Conservation (phyloP, 2,797 vertebrate genomes). For the Tenualosa ilisha region DNA sequence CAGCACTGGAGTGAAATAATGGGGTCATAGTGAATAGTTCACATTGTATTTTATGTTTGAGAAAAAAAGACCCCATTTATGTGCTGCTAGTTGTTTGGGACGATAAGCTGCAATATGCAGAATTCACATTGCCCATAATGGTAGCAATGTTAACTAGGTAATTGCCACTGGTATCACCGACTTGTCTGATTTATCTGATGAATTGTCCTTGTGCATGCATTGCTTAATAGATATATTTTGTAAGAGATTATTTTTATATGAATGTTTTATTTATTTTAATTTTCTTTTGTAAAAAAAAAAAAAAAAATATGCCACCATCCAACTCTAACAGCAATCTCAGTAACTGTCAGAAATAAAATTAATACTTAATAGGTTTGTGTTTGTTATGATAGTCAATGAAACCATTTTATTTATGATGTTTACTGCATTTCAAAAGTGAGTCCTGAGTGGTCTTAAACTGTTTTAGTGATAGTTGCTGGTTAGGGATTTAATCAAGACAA, state of each 20-base stretch:
- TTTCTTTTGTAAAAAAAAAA: constrained; percentile 70
- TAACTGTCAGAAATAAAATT: constrained; percentile 45
- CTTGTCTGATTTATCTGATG: constrained; percentile 74
- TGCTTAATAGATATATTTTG: constrained; percentile 92
- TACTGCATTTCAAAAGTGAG: constrained; percentile 60
- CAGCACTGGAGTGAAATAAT: constrained; percentile 75
- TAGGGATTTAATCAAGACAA: constrained; percentile 34
- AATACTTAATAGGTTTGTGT: constrained; percentile 55
- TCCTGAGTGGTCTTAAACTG: constrained; percentile 23
- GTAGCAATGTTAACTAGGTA: constrained; percentile 5
- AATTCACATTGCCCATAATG: neutral
- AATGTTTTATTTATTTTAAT: constrained; percentile 93
- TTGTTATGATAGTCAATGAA: constrained; percentile 58
- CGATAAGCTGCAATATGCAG: neutral
- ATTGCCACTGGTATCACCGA: constrained; percentile 47
- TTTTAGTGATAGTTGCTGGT: constrained; percentile 12
- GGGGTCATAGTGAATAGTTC: constrained; percentile 65
- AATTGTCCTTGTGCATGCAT: constrained; percentile 76
- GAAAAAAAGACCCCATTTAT: constrained; percentile 63
- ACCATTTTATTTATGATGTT: constrained; percentile 62
- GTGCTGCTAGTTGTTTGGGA: constrained; percentile 91
- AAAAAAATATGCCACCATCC: constrained; percentile 64
- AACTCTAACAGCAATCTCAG: constrained; percentile 41
- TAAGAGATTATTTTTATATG: constrained; percentile 99
- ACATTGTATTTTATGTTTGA: constrained; percentile 67